These are phyloP conservation scores for Sitophilus oryzae DNA, from an alignment of 1,140 invertebrate genomes.

Conservation along the genomic window DNA sequence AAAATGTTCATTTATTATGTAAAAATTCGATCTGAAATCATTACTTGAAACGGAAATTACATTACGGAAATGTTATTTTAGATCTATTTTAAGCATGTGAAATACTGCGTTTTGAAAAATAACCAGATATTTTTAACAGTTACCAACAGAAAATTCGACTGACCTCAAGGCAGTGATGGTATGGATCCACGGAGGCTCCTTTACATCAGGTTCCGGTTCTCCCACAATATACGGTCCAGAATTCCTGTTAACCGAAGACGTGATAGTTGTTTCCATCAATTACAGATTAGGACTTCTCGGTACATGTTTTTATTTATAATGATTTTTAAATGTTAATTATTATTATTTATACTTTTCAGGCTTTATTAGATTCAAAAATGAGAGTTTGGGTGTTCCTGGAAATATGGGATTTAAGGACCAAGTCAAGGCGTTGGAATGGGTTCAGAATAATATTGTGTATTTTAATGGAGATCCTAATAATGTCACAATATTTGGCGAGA, in stretches of 20 bases:
- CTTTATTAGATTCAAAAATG: conserved; percentile 40
- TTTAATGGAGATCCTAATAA: conserved; percentile 49
- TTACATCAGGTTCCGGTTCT: conserved; percentile 52
- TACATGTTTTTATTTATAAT: not conserved
- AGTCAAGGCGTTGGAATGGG: conserved; percentile 52
- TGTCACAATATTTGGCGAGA: conserved; percentile 48
- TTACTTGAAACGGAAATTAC: no score
- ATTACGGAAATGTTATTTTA: no score
- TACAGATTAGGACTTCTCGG: conserved; percentile 48
- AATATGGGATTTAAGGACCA: conserved; percentile 62
- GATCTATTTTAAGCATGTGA: no score
- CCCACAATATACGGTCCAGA: conserved; percentile 52
- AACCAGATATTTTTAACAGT: conserved; percentile 13
- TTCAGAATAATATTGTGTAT: conserved; percentile 49
- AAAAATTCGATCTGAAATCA: no score
- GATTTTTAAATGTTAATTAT: not conserved
- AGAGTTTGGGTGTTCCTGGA: conserved; percentile 46
- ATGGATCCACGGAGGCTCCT: conserved; percentile 62
- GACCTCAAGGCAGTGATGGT: conserved; percentile 53
- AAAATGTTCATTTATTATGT: no score
- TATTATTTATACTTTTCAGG: conserved; percentile 21
- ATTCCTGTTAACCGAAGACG: conserved; percentile 55
- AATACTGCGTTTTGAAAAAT: no score
- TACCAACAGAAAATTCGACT: conserved; percentile 6
- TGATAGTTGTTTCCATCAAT: conserved; percentile 48